Evolutionary conservation across 2,888 invertebrate species (phyloP).

Genomic region (Agriopis aurantiaria): DNA sequence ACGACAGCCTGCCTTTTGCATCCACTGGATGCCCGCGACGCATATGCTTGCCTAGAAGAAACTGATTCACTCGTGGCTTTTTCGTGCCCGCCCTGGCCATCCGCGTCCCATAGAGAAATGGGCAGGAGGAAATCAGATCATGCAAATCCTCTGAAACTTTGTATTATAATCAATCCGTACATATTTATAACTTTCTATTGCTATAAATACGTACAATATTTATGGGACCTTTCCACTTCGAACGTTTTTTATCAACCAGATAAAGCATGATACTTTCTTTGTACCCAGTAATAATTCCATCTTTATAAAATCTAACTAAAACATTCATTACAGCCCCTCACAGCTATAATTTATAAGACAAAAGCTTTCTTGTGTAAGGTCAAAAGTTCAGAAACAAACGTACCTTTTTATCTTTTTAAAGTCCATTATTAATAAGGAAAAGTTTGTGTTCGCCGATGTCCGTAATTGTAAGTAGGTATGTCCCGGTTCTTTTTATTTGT

Average conservation of each 20-base stretch:
- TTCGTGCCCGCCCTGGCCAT: too few relatives aligned
- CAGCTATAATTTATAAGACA: constrained; percentile 43
- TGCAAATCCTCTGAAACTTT: not conserved
- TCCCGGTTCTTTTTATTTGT: constrained; percentile 25
- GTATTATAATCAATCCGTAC: not conserved
- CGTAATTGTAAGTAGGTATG: constrained; percentile 38
- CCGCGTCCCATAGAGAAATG: too few relatives aligned
- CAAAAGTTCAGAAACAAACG: constrained; percentile 41
- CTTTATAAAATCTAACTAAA: constrained; percentile 39
- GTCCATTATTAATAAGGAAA: constrained; percentile 43
- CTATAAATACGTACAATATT: not conserved
- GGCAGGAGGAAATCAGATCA: too few relatives aligned
- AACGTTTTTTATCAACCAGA: not conserved
- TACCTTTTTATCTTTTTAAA: constrained; percentile 43
- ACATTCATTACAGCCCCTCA: constrained; percentile 37
- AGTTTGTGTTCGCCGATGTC: constrained; percentile 33
- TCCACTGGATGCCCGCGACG: too few relatives aligned
- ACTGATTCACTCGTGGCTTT: too few relatives aligned
- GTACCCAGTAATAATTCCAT: constrained; percentile 26
- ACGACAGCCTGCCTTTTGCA: too few relatives aligned
- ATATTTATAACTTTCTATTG: not conserved
- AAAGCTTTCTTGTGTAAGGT: constrained; percentile 42
- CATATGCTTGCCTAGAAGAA: too few relatives aligned
- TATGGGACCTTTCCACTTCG: not conserved
- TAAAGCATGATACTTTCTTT: constrained; percentile 10